Conservation (phyloP, 1,140 invertebrate species). For the Lysiphlebus fabarum region DNA sequence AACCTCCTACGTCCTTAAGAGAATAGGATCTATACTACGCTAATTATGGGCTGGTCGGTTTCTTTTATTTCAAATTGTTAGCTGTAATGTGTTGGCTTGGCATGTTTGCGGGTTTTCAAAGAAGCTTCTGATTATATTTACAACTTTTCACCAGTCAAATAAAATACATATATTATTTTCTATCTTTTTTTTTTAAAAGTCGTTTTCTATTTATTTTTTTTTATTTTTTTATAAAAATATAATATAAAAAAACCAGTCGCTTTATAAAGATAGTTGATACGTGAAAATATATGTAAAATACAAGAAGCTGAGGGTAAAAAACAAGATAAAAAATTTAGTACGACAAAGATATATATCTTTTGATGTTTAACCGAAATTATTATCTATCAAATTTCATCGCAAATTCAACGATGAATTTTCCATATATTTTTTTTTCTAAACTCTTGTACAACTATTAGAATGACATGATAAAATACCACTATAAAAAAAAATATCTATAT, state of each 20-base stretch:
- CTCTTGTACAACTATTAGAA: slow-evolving; percentile 13
- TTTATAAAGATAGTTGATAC: too few relatives aligned
- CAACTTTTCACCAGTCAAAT: slow-evolving; percentile 6
- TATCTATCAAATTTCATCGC: slow-evolving; percentile 10
- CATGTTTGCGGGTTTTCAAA: slow-evolving; percentile 49
- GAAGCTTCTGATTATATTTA: slow-evolving; percentile 22
- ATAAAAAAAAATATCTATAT: background rate
- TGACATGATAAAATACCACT: slow-evolving; percentile 12
- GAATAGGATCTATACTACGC: slow-evolving; percentile 30
- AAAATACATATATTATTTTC: slow-evolving; percentile 7
- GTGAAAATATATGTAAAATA: background rate
- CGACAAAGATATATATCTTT: slow-evolving; percentile 1
- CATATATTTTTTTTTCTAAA: background rate
- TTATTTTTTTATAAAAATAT: too few relatives aligned
- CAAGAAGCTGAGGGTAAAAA: background rate
- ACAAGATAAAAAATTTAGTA: slow-evolving; percentile 5
- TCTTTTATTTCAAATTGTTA: slow-evolving; percentile 36
- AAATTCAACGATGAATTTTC: background rate
- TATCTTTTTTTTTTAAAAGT: slow-evolving; percentile 21
- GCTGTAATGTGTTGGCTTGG: slow-evolving; percentile 40
- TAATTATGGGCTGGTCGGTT: slow-evolving; percentile 45
- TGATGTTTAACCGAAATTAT: slow-evolving; percentile 8
- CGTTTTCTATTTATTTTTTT: too few relatives aligned
- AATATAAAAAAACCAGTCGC: too few relatives aligned
- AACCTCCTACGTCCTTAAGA: slow-evolving; percentile 30